phyloP scores from a whole-genome alignment of 2,113 vertebrate genomes.

The Crotophaga sulcirostris region DNA sequence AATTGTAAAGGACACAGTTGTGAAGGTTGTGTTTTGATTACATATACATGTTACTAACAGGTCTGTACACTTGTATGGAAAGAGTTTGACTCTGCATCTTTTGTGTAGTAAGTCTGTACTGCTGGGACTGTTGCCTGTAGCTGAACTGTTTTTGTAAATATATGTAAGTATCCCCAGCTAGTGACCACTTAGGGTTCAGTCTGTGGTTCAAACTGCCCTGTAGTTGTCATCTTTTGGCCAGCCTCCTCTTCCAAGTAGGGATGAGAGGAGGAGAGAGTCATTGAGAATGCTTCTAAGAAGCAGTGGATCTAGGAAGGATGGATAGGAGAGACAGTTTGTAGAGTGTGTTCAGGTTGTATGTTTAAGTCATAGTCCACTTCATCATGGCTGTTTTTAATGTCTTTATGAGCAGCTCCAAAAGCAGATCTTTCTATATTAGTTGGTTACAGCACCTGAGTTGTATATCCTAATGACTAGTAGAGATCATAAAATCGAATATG shows the following conservation, averaged over 20 bases:
- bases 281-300: background rate
- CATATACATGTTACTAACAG: background rate
- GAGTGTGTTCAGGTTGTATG: background rate
- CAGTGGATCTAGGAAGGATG: background rate
- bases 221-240: background rate
- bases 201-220: background rate
- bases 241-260: background rate
- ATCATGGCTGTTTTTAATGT: background rate
- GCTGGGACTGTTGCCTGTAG: background rate
- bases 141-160: background rate
- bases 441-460: background rate
- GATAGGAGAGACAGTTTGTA: background rate
- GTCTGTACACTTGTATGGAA: background rate
- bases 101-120: background rate
- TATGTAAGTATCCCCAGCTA: background rate
- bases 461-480: background rate
- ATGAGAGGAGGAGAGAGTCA: background rate
- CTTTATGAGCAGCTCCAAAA: background rate
- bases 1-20: background rate
- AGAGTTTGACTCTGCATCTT: background rate
- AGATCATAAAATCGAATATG: background rate
- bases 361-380: background rate
- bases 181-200: background rate
- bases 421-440: background rate
- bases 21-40: background rate